phyloP scores from a whole-genome alignment of 2,113 vertebrate species.

The Bubalus kerabau region DNA sequence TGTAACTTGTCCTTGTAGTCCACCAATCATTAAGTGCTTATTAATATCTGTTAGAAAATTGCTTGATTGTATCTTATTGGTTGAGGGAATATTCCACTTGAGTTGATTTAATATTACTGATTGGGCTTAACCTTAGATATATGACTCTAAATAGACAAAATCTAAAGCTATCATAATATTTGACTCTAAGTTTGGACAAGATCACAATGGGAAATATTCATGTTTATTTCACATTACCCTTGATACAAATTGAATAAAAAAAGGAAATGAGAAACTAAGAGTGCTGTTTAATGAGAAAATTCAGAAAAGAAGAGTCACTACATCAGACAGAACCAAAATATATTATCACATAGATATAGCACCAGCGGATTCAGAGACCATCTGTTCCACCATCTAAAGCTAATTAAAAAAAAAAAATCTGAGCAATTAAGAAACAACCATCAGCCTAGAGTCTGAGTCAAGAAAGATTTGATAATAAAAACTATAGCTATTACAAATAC shows the following conservation, averaged over 20 bases:
- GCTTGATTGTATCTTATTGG: background rate
- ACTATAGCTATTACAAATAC: conserved; percentile 35
- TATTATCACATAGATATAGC: conserved; percentile 53
- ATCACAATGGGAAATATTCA: background rate
- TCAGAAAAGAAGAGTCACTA: conserved; percentile 61
- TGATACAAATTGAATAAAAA: background rate
- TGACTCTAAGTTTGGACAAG: background rate
- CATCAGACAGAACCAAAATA: conserved; percentile 66
- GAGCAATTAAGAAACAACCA: conserved; percentile 71
- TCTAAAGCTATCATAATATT: background rate
- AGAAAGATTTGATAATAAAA: conserved; percentile 64
- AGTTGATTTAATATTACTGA: background rate
- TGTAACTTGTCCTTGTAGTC: background rate
- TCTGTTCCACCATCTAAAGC: conserved; percentile 74
- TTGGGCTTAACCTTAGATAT: background rate
- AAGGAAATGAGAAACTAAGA: conserved; percentile 45
- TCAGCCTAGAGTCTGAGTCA: conserved; percentile 58
- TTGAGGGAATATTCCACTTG: background rate
- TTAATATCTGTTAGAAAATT: background rate
- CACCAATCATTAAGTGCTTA: background rate
- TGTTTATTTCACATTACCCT: background rate
- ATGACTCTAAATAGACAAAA: background rate
- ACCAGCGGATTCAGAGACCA: conserved; percentile 64
- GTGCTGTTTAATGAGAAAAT: conserved; percentile 70
- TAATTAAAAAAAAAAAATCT: conserved; percentile 70